A percentile compares a stretch with the other conserved stretches of the same genome.
Conservation (phyloP, 2,113 vertebrate species). For the Meleagris gallopavo region DNA sequence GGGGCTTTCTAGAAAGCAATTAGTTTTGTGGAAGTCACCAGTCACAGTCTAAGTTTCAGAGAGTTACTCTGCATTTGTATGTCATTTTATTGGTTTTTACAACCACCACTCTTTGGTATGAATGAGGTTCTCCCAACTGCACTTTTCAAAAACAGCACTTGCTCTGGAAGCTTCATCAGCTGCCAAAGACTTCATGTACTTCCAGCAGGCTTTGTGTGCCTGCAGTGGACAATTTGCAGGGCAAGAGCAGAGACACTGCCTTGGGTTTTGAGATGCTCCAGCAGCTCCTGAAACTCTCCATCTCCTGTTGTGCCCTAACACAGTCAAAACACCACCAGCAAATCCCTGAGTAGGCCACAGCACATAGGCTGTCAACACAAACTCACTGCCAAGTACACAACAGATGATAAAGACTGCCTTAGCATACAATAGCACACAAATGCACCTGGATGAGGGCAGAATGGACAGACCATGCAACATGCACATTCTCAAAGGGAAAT, state of each 20-base stretch:
- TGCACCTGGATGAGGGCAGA: accelerated
- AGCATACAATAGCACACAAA: background rate
- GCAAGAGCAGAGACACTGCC: background rate
- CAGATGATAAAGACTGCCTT: background rate
- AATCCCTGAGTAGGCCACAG: background rate
- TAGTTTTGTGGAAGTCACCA: background rate
- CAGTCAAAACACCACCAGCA: background rate
- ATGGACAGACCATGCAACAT: accelerated
- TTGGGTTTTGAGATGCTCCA: background rate
- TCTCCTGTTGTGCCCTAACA: background rate
- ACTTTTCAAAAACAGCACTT: background rate
- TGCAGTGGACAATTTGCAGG: background rate
- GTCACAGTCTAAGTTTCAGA: background rate
- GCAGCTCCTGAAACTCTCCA: background rate
- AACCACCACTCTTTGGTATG: background rate
- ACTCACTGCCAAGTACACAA: background rate
- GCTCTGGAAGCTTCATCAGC: background rate
- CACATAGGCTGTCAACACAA: background rate
- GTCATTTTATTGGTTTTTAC: background rate
- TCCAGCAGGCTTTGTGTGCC: accelerated
- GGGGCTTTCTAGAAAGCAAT: background rate
- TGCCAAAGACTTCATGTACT: background rate
- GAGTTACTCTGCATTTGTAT: background rate
- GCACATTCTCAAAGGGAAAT: accelerated
- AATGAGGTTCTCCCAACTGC: background rate